Evolutionary conservation across 2,888 invertebrate species (phyloP).

Genomic region (Graphium colonna): DNA sequence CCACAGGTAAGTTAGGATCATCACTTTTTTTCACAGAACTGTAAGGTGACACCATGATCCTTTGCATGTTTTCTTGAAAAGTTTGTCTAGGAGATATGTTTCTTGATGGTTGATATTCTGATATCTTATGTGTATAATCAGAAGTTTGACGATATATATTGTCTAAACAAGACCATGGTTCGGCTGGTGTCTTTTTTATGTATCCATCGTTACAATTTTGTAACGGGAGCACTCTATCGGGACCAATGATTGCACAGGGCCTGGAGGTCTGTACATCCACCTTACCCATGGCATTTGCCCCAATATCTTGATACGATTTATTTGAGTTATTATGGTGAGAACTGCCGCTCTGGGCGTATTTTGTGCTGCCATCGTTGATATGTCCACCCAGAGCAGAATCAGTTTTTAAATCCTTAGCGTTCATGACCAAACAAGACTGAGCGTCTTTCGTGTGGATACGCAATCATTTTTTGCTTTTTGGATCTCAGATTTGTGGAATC

Average conservation of each 20-base stretch:
- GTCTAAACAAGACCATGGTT: constrained; percentile 57
- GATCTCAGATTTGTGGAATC: background rate
- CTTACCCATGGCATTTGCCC: constrained; percentile 62
- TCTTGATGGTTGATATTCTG: constrained; percentile 57
- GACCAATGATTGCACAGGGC: constrained; percentile 76
- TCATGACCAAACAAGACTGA: constrained; percentile 56
- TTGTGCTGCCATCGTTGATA: constrained; percentile 60
- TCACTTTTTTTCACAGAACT: constrained; percentile 56
- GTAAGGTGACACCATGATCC: constrained; percentile 70
- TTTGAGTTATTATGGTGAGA: constrained; percentile 53
- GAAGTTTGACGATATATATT: constrained; percentile 54
- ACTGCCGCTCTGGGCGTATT: constrained; percentile 54
- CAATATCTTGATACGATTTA: constrained; percentile 63
- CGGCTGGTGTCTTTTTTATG: constrained; percentile 52
- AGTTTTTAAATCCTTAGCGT: constrained; percentile 68
- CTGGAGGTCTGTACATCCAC: constrained; percentile 58
- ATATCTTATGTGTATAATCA: constrained; percentile 59
- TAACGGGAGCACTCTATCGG: constrained; percentile 64
- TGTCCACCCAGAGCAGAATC: constrained; percentile 58
- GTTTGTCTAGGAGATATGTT: constrained; percentile 78
- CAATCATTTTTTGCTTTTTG: constrained; percentile 50
- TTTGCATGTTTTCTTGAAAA: constrained; percentile 77
- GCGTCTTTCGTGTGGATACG: constrained; percentile 41
- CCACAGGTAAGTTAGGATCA: constrained; percentile 42
- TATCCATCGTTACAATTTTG: constrained; percentile 47